A percentile compares a stretch with the other conserved stretches of the same genome.
phyloP scores from a whole-genome alignment of 2,797 vertebrate species.

The Notolabrus celidotus region DNA sequence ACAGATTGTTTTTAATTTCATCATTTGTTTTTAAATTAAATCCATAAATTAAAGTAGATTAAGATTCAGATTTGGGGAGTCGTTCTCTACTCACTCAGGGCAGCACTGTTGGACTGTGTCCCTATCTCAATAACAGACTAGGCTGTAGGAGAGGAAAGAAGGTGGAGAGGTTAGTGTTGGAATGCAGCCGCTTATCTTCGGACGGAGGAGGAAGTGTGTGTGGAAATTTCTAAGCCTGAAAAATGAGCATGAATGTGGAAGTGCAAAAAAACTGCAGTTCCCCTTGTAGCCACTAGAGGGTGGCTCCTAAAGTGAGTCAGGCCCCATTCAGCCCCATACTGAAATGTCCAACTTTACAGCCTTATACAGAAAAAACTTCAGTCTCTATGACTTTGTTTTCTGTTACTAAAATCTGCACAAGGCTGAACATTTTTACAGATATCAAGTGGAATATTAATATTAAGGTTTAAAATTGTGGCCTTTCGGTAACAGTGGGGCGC shows the following conservation, averaged over 20 bases:
- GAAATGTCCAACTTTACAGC: too few relatives aligned
- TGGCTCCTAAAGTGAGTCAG: neutral
- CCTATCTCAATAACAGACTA: constrained; percentile 74
- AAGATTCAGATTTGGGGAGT: neutral
- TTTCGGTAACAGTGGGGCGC: too few relatives aligned
- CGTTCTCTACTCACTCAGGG: constrained; percentile 64
- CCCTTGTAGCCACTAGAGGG: neutral
- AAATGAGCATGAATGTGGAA: too few relatives aligned
- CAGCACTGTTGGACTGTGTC: constrained; percentile 43
- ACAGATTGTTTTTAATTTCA: too few relatives aligned
- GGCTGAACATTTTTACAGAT: too few relatives aligned
- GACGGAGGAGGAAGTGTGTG: neutral
- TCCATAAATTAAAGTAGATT: neutral
- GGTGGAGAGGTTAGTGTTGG: constrained; percentile 40
- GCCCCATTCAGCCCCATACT: neutral
- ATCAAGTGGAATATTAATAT: too few relatives aligned
- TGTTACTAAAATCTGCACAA: too few relatives aligned
- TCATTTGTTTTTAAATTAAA: neutral
- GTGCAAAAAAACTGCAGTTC: neutral
- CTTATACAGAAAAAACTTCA: too few relatives aligned
- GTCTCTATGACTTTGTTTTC: too few relatives aligned
- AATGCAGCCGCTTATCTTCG: neutral
- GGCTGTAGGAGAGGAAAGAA: constrained; percentile 63
- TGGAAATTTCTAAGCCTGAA: too few relatives aligned
- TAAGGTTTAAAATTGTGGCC: too few relatives aligned